Percentiles rank a stretch among this genome's conserved stretches.
Evolutionary conservation across 2,888 invertebrate genomes (phyloP).

Genomic region (Microplitis manilae): DNA sequence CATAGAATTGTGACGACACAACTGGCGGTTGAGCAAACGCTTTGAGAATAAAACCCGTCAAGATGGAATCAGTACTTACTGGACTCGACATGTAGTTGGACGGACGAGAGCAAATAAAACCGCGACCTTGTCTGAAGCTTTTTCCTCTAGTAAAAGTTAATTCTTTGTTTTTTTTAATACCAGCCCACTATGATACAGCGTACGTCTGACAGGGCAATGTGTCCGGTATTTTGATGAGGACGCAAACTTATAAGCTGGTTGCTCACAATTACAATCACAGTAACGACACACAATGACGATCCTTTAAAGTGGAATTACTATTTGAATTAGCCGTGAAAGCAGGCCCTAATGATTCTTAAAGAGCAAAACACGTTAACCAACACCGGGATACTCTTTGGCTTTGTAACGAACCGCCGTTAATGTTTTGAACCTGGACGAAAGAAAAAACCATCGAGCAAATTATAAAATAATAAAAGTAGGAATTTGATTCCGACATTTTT

Average conservation of each 20-base stretch:
- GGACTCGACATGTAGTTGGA: not conserved
- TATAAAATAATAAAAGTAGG: constrained; percentile 5
- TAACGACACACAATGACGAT: constrained; percentile 38
- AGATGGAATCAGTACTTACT: not conserved
- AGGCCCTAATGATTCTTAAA: constrained; percentile 69
- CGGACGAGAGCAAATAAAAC: constrained; percentile 16
- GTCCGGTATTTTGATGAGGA: constrained; percentile 70
- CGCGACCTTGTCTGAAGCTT: constrained; percentile 52
- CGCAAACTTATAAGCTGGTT: constrained; percentile 23
- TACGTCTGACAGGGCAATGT: constrained; percentile 50
- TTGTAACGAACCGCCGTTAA: constrained; percentile 55
- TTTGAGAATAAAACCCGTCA: not conserved
- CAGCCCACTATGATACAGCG: too few relatives aligned
- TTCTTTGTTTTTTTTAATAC: constrained; percentile 54
- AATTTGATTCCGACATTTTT: not conserved
- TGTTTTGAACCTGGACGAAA: constrained; percentile 25
- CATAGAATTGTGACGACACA: not conserved
- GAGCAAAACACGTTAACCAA: constrained; percentile 61
- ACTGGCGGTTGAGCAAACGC: not conserved
- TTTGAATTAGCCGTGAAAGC: constrained; percentile 70
- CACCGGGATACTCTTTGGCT: constrained; percentile 56
- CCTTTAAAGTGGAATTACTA: constrained; percentile 63
- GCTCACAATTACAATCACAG: constrained; percentile 30
- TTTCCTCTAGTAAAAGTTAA: constrained; percentile 64
- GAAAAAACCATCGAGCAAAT: not conserved